Conservation (phyloP, 2,113 vertebrate species). For the Sakesphorus luctuosus region DNA sequence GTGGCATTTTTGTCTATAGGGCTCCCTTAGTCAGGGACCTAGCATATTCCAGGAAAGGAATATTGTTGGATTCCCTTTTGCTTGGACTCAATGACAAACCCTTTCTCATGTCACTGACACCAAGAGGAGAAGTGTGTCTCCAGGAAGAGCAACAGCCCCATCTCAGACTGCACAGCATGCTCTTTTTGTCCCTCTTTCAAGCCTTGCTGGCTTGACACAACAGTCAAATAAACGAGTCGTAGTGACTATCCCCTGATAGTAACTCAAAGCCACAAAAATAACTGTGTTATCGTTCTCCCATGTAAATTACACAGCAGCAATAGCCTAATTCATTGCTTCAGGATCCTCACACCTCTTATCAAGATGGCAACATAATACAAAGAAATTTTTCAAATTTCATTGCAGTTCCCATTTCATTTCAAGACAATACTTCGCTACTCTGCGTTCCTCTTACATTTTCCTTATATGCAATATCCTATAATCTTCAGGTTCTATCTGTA, state of each 20-base stretch:
- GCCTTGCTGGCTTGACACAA: neutral
- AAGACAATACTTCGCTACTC: neutral
- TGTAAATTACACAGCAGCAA: neutral
- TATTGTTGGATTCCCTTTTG: neutral
- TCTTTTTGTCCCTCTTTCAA: neutral
- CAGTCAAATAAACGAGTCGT: neutral
- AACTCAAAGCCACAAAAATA: fast-evolving
- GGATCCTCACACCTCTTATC: neutral
- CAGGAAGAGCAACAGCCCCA: neutral
- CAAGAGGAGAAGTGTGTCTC: neutral
- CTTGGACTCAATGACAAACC: neutral
- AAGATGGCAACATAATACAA: neutral
- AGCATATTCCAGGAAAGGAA: neutral
- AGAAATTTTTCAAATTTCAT: neutral
- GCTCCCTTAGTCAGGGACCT: neutral
- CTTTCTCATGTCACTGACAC: neutral
- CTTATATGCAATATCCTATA: fast-evolving
- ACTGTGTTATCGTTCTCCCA: fast-evolving
- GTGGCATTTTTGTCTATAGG: neutral
- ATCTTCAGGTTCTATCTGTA: neutral
- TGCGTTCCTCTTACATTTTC: neutral
- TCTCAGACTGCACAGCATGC: neutral
- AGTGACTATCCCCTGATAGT: fast-evolving
- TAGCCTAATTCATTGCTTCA: neutral
- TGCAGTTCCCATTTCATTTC: neutral